Conservation (phyloP, 2,888 invertebrate genomes). For the Stenchaetothrips biformis region DNA sequence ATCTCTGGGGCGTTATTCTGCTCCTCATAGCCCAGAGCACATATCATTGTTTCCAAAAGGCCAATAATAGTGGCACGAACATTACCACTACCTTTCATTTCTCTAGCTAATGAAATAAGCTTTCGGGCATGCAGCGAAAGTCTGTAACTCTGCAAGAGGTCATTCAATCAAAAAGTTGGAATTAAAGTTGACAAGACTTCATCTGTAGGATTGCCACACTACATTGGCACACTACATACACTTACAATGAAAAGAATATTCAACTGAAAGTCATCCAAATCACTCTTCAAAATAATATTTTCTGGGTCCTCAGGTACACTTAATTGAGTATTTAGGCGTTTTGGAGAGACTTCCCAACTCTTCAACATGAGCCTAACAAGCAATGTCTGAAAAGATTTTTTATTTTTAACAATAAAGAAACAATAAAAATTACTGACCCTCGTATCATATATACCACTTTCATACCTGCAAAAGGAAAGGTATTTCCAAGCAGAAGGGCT, state of each 20-base stretch:
- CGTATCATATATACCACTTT: neutral
- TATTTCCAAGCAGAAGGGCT: neutral
- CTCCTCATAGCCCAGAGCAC: neutral
- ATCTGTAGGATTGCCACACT: neutral
- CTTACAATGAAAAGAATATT: neutral
- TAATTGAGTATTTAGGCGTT: neutral
- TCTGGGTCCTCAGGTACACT: neutral
- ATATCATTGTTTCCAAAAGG: neutral
- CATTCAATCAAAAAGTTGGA: neutral
- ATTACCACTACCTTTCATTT: neutral
- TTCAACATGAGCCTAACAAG: neutral
- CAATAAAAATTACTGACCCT: neutral
- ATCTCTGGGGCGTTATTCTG: neutral
- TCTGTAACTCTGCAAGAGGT: neutral
- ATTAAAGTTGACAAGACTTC: neutral
- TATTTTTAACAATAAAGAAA: neutral
- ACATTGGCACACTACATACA: neutral
- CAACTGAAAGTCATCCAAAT: neutral
- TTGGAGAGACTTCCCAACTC: neutral
- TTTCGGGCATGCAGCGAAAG: neutral
- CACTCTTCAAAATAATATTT: neutral
- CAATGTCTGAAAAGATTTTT: neutral
- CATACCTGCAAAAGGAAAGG: neutral
- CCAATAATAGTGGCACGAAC: neutral
- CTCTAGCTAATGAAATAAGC: neutral